phyloP scores from a whole-genome alignment of 2,113 vertebrate genomes.

The Arvicanthis niloticus region DNA sequence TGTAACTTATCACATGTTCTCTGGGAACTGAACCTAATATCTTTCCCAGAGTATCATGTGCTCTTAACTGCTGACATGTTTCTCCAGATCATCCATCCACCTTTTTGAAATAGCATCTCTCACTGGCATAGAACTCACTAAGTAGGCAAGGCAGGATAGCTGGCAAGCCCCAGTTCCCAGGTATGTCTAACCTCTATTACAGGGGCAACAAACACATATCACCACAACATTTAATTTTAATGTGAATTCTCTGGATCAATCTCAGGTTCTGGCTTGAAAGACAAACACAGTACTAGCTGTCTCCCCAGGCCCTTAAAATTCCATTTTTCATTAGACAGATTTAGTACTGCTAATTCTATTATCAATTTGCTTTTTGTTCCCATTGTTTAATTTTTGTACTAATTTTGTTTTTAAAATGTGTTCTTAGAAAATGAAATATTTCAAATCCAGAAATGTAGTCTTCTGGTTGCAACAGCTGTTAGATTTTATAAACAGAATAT shows the following conservation, averaged over 20 bases:
- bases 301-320: background rate
- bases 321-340: background rate
- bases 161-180: background rate
- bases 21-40: background rate
- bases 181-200: background rate
- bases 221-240: background rate
- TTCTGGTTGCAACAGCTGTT: background rate
- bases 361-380: background rate
- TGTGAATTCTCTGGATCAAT: background rate
- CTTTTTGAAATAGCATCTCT: background rate
- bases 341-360: background rate
- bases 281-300: background rate
- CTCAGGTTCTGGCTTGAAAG: background rate
- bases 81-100: background rate
- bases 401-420: background rate
- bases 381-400: background rate
- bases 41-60: background rate
- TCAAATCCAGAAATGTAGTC: background rate
- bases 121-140: background rate
- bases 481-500: constrained; percentile 26
- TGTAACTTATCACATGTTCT: background rate
- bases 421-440: constrained; percentile 47
- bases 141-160: background rate
- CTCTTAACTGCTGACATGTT: background rate
- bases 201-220: background rate